Evolutionary conservation across 2,888 invertebrate species (phyloP).

Genomic region (Drosophila pseudotakahashii): DNA sequence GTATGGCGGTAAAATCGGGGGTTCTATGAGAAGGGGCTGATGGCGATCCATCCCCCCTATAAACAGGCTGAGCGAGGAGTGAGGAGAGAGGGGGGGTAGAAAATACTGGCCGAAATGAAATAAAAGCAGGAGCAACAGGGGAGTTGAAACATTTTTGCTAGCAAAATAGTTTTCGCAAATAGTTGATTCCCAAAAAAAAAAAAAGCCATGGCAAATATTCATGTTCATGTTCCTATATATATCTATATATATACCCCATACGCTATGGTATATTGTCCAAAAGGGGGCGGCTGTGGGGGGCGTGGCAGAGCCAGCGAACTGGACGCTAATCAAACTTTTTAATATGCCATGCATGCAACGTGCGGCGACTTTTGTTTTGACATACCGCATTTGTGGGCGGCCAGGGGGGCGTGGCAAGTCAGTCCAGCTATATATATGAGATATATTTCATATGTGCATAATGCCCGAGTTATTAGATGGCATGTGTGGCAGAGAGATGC

Average conservation of each 20-base stretch:
- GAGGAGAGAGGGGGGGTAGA: neutral
- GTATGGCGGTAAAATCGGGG: constrained; percentile 4
- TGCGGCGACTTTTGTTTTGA: constrained; percentile 72
- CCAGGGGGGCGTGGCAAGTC: constrained; percentile 1
- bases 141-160: constrained; percentile 49
- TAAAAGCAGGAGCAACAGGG: constrained; percentile 23
- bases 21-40: neutral
- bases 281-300: neutral
- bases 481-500: constrained; percentile 10
- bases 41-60: too few species aligned
- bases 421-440: constrained; percentile 31
- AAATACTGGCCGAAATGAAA: constrained; percentile 1
- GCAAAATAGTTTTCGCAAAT: constrained; percentile 57
- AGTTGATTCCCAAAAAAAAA: constrained; percentile 45
- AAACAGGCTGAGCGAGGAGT: neutral
- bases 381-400: constrained; percentile 25
- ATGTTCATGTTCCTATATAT: constrained; percentile 4
- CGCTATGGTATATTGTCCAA: constrained; percentile 1
- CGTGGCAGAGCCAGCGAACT: constrained; percentile 49
- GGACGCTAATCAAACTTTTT: constrained; percentile 76
- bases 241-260: neutral
- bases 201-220: constrained; percentile 22
- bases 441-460: constrained; percentile 38
- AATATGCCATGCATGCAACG: constrained; percentile 70
- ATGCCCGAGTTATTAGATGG: constrained; percentile 50